These are phyloP conservation scores for Mimas tiliae DNA, from an alignment of 2,888 invertebrate species.

Conservation along the genomic window DNA sequence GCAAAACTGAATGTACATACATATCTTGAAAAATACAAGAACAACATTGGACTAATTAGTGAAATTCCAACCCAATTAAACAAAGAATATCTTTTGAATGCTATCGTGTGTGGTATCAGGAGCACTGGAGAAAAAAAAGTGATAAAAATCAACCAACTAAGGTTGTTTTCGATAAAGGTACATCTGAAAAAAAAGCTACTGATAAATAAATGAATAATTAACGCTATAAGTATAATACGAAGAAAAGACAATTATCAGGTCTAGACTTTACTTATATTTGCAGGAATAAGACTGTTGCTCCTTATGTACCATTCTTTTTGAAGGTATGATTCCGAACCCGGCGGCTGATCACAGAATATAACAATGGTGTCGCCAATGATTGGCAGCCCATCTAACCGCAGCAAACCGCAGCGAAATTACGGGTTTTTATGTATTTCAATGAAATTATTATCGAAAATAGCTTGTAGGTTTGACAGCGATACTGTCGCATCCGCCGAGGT, in stretches of 20 bases:
- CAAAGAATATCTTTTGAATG: conserved; percentile 32
- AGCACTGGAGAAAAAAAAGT: not conserved
- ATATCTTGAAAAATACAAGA: conserved; percentile 26
- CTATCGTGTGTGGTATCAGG: conserved; percentile 20
- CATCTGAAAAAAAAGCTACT: not conserved
- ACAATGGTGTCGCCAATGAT: too few relatives aligned
- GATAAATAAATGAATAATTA: not conserved
- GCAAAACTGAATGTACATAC: not conserved
- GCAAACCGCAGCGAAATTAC: too few relatives aligned
- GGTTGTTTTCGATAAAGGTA: not conserved
- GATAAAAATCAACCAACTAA: not conserved
- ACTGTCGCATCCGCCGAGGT: too few relatives aligned
- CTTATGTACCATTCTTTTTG: too few relatives aligned
- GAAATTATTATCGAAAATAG: too few relatives aligned
- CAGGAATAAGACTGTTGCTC: too few relatives aligned
- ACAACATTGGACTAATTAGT: conserved; percentile 28
- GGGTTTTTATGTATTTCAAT: too few relatives aligned
- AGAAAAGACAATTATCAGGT: not conserved
- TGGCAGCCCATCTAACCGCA: too few relatives aligned
- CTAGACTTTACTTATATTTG: too few relatives aligned
- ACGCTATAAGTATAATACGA: not conserved
- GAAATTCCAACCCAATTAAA: conserved; percentile 39
- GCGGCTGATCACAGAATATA: too few relatives aligned
- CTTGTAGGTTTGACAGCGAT: too few relatives aligned
- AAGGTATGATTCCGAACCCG: too few relatives aligned